Conservation (phyloP, 2,797 vertebrate species). For the Protonibea diacanthus region DNA sequence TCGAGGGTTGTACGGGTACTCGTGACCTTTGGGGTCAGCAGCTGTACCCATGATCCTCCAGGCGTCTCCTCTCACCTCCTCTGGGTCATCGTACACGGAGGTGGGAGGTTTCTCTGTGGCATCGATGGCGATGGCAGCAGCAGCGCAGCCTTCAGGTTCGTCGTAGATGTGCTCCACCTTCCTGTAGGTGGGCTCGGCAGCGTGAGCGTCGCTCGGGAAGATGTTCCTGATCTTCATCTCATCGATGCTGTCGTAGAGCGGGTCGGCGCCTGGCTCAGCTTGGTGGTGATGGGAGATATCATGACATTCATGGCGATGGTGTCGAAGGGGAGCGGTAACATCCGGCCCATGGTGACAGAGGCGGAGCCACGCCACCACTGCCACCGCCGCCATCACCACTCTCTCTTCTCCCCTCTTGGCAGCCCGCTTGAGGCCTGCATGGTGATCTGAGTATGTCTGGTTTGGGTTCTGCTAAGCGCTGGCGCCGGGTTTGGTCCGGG, state of each 20-base stretch:
- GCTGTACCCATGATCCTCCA: constrained; percentile 88
- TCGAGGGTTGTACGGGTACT: constrained; percentile 83
- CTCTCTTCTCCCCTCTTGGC: constrained; percentile 28
- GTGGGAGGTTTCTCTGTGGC: background rate
- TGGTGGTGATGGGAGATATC: constrained; percentile 37
- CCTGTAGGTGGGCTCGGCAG: fast-evolving
- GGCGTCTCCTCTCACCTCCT: constrained; percentile 87
- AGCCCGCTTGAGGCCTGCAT: background rate
- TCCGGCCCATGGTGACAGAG: constrained; percentile 71
- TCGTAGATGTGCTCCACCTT: constrained; percentile 91
- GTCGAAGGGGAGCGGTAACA: constrained; percentile 92
- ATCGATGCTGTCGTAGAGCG: constrained; percentile 83
- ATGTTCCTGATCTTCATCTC: constrained; percentile 59
- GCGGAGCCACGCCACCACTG: background rate
- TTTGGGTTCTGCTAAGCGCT: background rate
- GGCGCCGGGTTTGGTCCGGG: background rate
- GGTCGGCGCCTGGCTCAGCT: constrained; percentile 40
- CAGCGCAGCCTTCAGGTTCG: constrained; percentile 86
- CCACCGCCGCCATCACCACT: background rate
- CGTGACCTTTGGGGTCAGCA: constrained; percentile 79
- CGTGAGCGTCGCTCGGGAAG: fast-evolving
- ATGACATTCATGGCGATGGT: constrained; percentile 78
- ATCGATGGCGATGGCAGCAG: background rate
- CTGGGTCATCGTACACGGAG: constrained; percentile 87
- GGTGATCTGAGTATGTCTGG: constrained; percentile 66